Evolutionary conservation across 2,888 invertebrate genomes (phyloP), one percentile per base, ranked within the genome.

Genomic region (Sminthurinus aureus): DNA sequence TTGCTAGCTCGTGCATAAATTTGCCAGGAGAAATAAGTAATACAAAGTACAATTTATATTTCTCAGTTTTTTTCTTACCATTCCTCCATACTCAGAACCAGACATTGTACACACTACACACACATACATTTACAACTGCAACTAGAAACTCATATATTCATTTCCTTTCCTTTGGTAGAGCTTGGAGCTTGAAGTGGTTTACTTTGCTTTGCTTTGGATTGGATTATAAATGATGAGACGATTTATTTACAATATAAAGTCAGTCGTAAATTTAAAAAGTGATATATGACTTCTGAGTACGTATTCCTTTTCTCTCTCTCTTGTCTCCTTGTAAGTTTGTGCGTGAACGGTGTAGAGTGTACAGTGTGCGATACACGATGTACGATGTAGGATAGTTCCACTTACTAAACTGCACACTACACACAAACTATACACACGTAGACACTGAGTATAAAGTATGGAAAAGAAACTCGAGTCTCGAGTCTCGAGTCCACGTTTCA

Each of bases 231-330:
- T 78, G 78, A 78, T 78, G 78, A 78, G 78, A 78, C 78, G 78
- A 78, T 78, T 78, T 78, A 78, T 78, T 78, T 78, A 78, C 78
- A 78, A 78, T 78, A 78, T 78, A 78, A 78, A 78, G 78, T 78
- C 78, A 78, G 78, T 78, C 78, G 78, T 78, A 78, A 78, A 78
- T 78, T 78, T 78, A 38, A 64, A 71, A 78, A 78, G 78, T 78
- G 78, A 78, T 78, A 26, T 66, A 78, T 78, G 78, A 26, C 78
- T 52, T 78, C 26, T 78, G 78, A 64, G 52, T 78, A 26, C 66
- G 4, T 52, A 2, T 58, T 58, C 15, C 58, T 58, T 18, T 11
- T 58, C 52, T 58, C 58, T 15, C 2, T 2, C 9, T 18, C 58
- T 15, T 15, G 4, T 58, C 58, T 18, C 2, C 13, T 18, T 58